These are phyloP conservation scores for Anableps anableps DNA, from an alignment of 2,797 vertebrate species.

Conservation along the genomic window DNA sequence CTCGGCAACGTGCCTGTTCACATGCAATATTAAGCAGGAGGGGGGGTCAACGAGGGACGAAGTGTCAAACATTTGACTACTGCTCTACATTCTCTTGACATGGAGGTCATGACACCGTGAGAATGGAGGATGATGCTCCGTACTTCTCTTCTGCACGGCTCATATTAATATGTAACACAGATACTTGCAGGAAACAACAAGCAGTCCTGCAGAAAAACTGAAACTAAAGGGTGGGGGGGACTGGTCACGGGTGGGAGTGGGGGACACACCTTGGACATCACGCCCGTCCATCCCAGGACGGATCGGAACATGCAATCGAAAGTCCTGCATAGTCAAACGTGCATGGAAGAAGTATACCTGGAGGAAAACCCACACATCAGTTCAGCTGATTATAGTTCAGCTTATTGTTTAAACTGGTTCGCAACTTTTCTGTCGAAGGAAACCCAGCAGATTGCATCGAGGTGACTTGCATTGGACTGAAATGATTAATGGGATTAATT, in stretches of 20 bases:
- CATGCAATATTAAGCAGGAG: conserved; percentile 1
- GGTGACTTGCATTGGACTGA: too few species aligned
- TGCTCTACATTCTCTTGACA: conserved; percentile 5
- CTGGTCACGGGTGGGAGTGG: too few species aligned
- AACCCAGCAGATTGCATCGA: too few species aligned
- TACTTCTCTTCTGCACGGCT: neutral
- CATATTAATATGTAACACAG: conserved; percentile 7
- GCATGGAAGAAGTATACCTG: too few species aligned
- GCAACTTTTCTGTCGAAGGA: too few species aligned
- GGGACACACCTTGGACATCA: neutral
- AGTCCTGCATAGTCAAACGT: neutral
- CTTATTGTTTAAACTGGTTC: too few species aligned
- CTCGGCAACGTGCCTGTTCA: neutral
- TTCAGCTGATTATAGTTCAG: too few species aligned
- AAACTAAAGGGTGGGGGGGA: neutral
- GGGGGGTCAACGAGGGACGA: neutral
- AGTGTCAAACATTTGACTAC: conserved; percentile 3
- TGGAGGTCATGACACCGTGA: neutral
- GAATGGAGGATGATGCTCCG: neutral
- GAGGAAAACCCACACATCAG: too few species aligned
- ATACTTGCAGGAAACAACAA: neutral
- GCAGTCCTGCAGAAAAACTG: neutral
- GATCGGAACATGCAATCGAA: neutral
- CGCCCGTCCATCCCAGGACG: too few species aligned
- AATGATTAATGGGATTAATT: too few species aligned